Evolutionary conservation across 1,140 invertebrate species (phyloP).

Genomic region (Carposina sasakii): DNA sequence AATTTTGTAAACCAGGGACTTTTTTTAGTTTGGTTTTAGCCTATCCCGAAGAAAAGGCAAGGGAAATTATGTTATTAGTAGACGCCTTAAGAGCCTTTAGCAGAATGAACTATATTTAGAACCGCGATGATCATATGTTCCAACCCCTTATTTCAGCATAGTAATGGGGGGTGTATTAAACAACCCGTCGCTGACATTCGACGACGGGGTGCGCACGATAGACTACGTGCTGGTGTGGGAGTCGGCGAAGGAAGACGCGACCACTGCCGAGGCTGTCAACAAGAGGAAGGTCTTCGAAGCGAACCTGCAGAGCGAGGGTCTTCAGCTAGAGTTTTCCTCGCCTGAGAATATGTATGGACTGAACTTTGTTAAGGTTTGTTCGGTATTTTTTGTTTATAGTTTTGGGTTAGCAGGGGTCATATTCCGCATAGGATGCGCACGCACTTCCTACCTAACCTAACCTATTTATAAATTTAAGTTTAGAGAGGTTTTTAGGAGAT

Average conservation of each 20-base stretch:
- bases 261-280: slow-evolving; percentile 51
- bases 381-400: background rate
- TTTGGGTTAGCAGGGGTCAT: too few relatives aligned
- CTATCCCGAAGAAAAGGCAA: too few relatives aligned
- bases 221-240: slow-evolving; percentile 88
- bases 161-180: slow-evolving; percentile 51
- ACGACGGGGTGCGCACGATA: slow-evolving; percentile 79
- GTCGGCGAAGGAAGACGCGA: slow-evolving; percentile 63
- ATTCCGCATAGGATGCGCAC: too few relatives aligned
- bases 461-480: too few relatives aligned
- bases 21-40: too few relatives aligned
- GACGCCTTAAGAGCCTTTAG: too few relatives aligned
- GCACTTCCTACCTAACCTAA: too few relatives aligned
- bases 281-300: slow-evolving; percentile 76
- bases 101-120: too few relatives aligned
- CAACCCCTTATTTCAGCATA: slow-evolving; percentile 41
- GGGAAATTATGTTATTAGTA: too few relatives aligned
- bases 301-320: slow-evolving; percentile 79
- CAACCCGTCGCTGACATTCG: slow-evolving; percentile 77
- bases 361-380: slow-evolving; percentile 79
- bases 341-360: slow-evolving; percentile 75
- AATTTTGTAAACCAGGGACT: too few relatives aligned
- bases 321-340: slow-evolving; percentile 78
- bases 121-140: too few relatives aligned
- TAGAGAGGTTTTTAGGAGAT: too few relatives aligned